phyloP scores from a whole-genome alignment of 2,113 vertebrate species.

The Nannospalax galili region DNA sequence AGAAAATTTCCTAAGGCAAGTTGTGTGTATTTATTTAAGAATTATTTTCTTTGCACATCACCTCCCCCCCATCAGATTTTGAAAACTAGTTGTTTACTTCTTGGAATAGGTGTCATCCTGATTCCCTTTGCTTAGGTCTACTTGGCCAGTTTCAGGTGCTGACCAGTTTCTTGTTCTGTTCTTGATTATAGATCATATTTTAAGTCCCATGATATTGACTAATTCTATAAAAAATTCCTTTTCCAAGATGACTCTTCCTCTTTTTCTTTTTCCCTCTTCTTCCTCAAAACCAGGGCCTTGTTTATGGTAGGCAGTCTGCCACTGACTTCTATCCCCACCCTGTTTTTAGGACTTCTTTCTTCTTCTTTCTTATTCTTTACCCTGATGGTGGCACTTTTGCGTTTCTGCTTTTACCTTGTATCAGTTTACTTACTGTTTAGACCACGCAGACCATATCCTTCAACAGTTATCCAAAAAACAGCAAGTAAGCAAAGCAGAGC shows the following conservation, averaged over 20 bases:
- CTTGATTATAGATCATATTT: slow-evolving; percentile 67
- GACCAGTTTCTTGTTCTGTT: slow-evolving; percentile 58
- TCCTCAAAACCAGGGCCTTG: not conserved
- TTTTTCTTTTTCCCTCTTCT: not conserved
- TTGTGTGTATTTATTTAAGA: not conserved
- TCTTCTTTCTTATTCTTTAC: slow-evolving; percentile 71
- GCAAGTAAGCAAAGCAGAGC: not conserved
- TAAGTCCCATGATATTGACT: slow-evolving; percentile 25
- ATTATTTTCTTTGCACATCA: not conserved
- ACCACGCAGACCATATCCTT: not conserved
- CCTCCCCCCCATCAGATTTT: not conserved
- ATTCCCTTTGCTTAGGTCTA: not conserved
- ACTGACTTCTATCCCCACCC: not conserved
- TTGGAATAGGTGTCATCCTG: not conserved
- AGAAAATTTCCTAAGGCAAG: not conserved
- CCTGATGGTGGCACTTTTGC: slow-evolving; percentile 55
- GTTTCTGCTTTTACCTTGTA: slow-evolving; percentile 52
- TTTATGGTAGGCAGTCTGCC: not conserved
- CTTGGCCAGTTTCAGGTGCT: not conserved
- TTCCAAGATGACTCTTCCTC: not conserved
- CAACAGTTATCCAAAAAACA: not conserved
- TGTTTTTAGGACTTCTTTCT: not conserved
- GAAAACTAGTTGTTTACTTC: not conserved
- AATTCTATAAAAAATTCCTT: slow-evolving; percentile 40
- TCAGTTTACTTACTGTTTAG: not conserved